These are phyloP conservation scores for Tromatobia lineatoria DNA, from an alignment of 2,888 invertebrate genomes.

Conservation along the genomic window DNA sequence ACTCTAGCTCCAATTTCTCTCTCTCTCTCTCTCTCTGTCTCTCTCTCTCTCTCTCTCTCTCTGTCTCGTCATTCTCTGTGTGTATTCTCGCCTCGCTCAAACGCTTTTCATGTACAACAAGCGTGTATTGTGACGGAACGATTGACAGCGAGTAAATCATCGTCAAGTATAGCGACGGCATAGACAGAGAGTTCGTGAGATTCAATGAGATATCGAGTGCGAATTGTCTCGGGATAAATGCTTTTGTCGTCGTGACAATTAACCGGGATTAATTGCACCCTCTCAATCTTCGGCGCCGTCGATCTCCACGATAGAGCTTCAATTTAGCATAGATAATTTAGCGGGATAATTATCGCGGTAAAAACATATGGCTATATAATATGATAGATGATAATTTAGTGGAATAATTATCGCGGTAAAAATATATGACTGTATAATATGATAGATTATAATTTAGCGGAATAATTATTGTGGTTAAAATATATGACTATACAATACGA, in stretches of 20 bases:
- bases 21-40: background rate
- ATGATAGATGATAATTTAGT: background rate
- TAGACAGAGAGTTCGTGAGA: background rate
- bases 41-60: background rate
- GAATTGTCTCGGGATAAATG: constrained; percentile 48
- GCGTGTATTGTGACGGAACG: constrained; percentile 54
- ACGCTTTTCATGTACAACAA: constrained; percentile 36
- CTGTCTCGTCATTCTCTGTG: background rate
- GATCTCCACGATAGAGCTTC: background rate
- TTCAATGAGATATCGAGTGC: constrained; percentile 54
- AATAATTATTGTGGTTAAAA: background rate
- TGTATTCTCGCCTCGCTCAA: background rate
- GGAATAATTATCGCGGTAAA: background rate
- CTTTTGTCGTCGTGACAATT: constrained; percentile 54
- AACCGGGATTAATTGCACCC: constrained; percentile 23
- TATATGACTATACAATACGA: background rate
- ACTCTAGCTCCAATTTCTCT: background rate
- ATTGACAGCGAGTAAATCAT: constrained; percentile 64
- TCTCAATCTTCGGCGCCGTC: background rate
- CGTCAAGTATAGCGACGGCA: constrained; percentile 33
- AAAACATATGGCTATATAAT: background rate
- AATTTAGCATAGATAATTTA: background rate
- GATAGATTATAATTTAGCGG: background rate
- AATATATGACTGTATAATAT: background rate
- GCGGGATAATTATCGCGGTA: background rate